These are phyloP conservation scores for Rhinichthys osculus DNA, from an alignment of 2,797 vertebrate genomes.

Conservation along the genomic window DNA sequence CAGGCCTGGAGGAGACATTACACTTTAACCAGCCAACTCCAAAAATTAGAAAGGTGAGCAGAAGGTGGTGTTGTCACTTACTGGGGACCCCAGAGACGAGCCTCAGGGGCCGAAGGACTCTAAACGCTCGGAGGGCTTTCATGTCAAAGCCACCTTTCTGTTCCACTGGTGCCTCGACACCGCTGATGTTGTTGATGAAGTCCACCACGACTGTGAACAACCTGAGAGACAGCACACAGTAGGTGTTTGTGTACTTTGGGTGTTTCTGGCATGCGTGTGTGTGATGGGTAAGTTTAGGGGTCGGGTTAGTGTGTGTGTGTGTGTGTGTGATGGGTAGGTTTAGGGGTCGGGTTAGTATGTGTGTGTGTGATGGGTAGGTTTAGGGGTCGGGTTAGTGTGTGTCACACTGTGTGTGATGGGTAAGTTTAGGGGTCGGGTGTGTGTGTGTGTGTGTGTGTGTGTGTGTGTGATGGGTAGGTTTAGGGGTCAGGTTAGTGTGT, in stretches of 20 bases:
- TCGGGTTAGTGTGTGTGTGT: too few relatives aligned
- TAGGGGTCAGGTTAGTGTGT: too few relatives aligned
- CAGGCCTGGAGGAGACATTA: conserved; percentile 77
- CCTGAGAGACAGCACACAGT: conserved; percentile 66
- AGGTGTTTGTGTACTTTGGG: neutral
- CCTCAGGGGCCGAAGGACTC: conserved; percentile 89
- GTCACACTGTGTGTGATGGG: too few relatives aligned
- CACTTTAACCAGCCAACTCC: neutral
- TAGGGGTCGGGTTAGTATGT: too few relatives aligned
- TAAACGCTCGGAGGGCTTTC: conserved; percentile 92
- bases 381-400: too few relatives aligned
- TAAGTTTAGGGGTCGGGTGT: too few relatives aligned
- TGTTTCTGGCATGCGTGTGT: neutral
- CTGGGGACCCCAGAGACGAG: conserved; percentile 94
- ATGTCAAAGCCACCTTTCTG: conserved; percentile 91
- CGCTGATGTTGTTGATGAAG: conserved; percentile 86
- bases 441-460: too few relatives aligned
- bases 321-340: too few relatives aligned
- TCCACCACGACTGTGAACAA: conserved; percentile 88
- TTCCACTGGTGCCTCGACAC: conserved; percentile 79
- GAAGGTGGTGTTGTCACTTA: conserved; percentile 72
- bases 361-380: too few relatives aligned
- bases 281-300: too few relatives aligned
- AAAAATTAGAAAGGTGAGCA: neutral
- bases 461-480: too few relatives aligned